Base-by-base conservation (phyloP, 2,888 invertebrate species). In the Leucophenga montana region DNA sequence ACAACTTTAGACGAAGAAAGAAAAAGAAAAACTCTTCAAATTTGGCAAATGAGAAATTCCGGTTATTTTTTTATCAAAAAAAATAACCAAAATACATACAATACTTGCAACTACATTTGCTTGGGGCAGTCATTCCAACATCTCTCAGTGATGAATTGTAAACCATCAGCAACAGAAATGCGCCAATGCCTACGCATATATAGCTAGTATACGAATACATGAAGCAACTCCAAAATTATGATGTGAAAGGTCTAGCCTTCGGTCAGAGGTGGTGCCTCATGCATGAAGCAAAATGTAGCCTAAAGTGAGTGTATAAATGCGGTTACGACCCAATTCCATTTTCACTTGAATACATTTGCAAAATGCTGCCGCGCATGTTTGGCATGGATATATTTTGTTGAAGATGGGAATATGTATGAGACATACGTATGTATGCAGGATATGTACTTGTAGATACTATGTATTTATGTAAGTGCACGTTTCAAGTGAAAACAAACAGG, bases 311-410 rank as follows among this genome's bases (percentile, higher is more conserved):
- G 68, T 74, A 67, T 48, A 50, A 67, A 61, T 67, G 31, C 68
- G 77, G 75, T 73, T 77, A 77, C 81, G 80, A 75, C 78, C 73
- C 73, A 83, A 81, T 77, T 79, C 83, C 77, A 83, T 83, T 83
- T 79, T 73, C 77, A 73, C 76, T 77, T 68, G 75, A 78, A 76
- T 75, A 77, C 71, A 73, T 73, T 79, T 72, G 56, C 68, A 67
- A 73, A 73, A 74, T 72, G 46, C 46, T 46, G 27, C 39, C 39
- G 39, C 8, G 39, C 9, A 39, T 39, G 39, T 39, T 2, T 27
- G 4, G 27, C 2, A 27, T 27, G 4, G 27, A 27, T 2, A 27
- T 27, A 27, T 27, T 2, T 27, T 4, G 27, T 27, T 4, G 27
- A 27, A 27, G 27, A 3, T 27, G 27, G 27, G 27, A 27, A 27